Evolutionary conservation across 2,888 invertebrate genomes (phyloP).

Genomic region (Leistus spinibarbis): DNA sequence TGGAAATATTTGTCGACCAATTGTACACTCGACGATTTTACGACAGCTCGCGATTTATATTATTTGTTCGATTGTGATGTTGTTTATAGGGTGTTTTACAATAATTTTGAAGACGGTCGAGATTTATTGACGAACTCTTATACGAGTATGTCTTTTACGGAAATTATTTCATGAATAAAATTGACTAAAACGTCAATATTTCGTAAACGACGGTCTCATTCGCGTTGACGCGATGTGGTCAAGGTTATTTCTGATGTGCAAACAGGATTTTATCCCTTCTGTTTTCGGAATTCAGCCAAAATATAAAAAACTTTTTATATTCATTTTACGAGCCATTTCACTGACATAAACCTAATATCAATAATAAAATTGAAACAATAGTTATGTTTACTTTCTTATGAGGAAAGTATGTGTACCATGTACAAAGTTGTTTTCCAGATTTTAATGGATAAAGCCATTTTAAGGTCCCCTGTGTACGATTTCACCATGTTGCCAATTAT

Average conservation of each 20-base stretch:
- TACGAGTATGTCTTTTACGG: neutral
- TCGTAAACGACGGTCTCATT: neutral
- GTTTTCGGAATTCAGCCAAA: neutral
- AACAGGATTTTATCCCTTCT: neutral
- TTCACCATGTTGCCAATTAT: too few relatives aligned
- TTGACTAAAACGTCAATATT: neutral
- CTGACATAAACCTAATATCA: neutral
- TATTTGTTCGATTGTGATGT: neutral
- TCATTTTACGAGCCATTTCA: neutral
- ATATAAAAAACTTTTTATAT: neutral
- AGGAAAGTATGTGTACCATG: neutral
- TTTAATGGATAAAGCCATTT: too few relatives aligned
- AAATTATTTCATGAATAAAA: slow-evolving; percentile 13
- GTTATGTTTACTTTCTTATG: neutral
- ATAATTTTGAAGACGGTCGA: neutral
- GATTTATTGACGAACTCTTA: neutral
- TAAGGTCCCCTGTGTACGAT: too few relatives aligned
- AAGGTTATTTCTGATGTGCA: neutral
- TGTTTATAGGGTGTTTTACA: neutral
- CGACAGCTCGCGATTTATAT: neutral
- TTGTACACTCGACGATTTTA: neutral
- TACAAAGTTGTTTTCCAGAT: too few relatives aligned
- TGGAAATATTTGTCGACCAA: neutral
- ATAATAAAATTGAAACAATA: neutral
- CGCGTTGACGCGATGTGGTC: neutral